Evolutionary conservation across 92 coral and sea anemone genomes (phyloP), one percentile per base, ranked within the genome.

Genomic region (Porites evermanni): DNA sequence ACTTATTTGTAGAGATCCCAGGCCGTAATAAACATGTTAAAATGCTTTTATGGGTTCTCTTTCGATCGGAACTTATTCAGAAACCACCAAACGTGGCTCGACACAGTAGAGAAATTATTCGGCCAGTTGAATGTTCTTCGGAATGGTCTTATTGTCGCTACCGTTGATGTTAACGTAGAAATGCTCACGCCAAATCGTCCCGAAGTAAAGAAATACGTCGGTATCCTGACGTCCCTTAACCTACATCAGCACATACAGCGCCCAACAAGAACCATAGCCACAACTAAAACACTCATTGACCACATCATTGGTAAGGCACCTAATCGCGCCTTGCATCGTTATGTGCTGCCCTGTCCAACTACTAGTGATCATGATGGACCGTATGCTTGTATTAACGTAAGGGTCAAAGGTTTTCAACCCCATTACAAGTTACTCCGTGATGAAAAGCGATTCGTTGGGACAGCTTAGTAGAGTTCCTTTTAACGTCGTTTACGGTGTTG

Each of bases 91-190:
- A 83, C 71, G 44, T 92, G 91, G 93, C 77, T 92, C 17, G 82
- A 80, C 70, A 53, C 54, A 18, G 70, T 84, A 9, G 38, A 68
- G 72, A 68, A 17, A 52, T 85, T 93, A 38, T 63, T 93, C 8
- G 47, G 86, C 73, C 84, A 90, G 29, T 23, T 93, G 12, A 87
- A 67, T 54, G 79, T 83, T 26, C 60, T 79, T 53, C 90, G 92
- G 96, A 90, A 93, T 29, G 93, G 96, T 66, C 83, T 93, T 74
- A 19, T 90, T 53, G 21, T 89, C 59, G 85, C 77, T 44, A 90
- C 93, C 52, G 88, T 89, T 53, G 93, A 89, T 84, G 47, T 92
- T 59, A 89, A 92, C 59, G 54, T 92, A 13, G 84, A 83, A 70
- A 68, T 90, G 29, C 72, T 86, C 59, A 65, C 70, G 16, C 79